Evolutionary conservation across 2,888 invertebrate genomes (phyloP), one percentile per base, ranked within the genome.

Genomic region (Papilio elwesi): DNA sequence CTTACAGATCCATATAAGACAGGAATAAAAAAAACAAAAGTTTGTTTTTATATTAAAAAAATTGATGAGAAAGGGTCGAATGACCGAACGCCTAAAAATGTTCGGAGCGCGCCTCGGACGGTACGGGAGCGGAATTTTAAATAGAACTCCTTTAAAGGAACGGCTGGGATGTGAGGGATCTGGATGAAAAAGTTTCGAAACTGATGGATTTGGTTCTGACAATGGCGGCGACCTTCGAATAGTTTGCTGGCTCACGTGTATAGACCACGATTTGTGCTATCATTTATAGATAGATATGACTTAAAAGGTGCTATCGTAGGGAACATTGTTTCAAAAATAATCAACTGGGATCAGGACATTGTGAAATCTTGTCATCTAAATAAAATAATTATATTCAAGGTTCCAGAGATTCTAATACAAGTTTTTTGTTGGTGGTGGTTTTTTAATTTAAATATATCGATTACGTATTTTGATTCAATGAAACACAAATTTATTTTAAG

Each of bases 91-190:
- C 89, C 88, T 85, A 90, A 91, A 89, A 87, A 92, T 92, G 90
- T 90, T 83, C 76, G 88, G 88, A 87, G 83, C 86, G 88, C 88
- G 86, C 85, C 85, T 85, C 81, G 78, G 77, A 71, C 76, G 71
- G 83, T 85, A 91, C 93, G 90, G 83, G 88, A 86, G 83, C 75
- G 90, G 93, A 92, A 93, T 93, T 89, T 92, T 86, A 92, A 93
- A 85, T 82, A 92, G 88, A 82, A 83, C 84, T 87, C 89, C 87
- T 87, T 78, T 85, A 85, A 88, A 83, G 91, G 89, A 81, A 82
- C 81, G 83, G 77, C 79, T 83, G 85, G 85, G 83, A 88, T 88
- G 81, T 82, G 81, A 62, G 76, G 81, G 79, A 77, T 78, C 77
- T 80, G 77, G 82, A 80, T 81, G 81, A 86, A 87, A 87, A 86